Conservation (phyloP, 2,888 invertebrate species). For the Tiliacea citrago region DNA sequence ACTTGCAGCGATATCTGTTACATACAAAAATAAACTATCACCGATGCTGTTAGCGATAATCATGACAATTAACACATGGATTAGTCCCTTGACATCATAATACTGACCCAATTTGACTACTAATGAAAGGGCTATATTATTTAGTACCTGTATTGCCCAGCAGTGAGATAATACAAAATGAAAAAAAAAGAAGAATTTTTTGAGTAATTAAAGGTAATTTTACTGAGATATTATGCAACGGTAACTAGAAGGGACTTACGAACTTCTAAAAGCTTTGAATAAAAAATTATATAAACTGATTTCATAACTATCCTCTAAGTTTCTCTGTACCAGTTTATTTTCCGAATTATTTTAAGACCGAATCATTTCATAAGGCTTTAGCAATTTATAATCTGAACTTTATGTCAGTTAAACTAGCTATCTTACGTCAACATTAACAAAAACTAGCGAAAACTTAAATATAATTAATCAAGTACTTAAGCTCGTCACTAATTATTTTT, state of each 20-base stretch:
- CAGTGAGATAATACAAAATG: no score
- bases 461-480: neutral
- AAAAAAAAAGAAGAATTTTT: no score
- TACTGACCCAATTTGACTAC: constrained; percentile 11
- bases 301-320: constrained; percentile 16
- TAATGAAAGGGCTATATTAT: no score
- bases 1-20: neutral
- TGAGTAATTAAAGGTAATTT: neutral
- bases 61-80: constrained; percentile 15
- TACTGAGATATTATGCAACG: neutral
- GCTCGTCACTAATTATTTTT: constrained; percentile 1
- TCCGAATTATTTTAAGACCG: constrained; percentile 19
- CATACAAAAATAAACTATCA: constrained; percentile 11
- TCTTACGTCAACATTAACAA: neutral
- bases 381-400: neutral
- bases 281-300: constrained; percentile 24
- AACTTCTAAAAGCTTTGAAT: constrained; percentile 23
- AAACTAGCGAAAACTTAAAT: neutral
- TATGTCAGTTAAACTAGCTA: neutral
- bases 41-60: constrained; percentile 12
- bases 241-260: neutral
- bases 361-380: neutral
- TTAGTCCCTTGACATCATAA: constrained; percentile 34
- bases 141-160: no score
- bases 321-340: neutral